Percentiles rank a stretch among this genome's conserved stretches.
Evolutionary conservation across 2,888 invertebrate species (phyloP).

Genomic region (Colletes collaris): DNA sequence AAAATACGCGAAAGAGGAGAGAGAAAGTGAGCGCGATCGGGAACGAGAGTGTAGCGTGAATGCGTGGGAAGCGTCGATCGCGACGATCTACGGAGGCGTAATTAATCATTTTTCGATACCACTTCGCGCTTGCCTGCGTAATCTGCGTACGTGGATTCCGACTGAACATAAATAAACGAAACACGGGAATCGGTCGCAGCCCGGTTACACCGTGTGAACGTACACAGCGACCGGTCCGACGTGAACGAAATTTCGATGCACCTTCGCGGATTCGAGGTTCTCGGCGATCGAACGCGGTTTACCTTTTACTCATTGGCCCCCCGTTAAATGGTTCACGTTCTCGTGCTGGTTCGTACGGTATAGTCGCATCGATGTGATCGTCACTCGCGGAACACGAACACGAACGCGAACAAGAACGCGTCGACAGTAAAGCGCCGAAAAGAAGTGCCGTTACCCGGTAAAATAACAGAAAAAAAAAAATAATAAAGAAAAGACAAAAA

Average conservation of each 20-base stretch:
- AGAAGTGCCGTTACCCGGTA: conserved; percentile 29
- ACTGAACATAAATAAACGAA: conserved; percentile 35
- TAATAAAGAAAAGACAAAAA: too few species aligned
- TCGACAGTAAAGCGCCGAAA: conserved; percentile 21
- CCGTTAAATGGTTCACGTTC: conserved; percentile 21
- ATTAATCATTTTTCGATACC: conserved; percentile 71
- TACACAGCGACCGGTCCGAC: conserved; percentile 7
- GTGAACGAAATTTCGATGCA: background rate
- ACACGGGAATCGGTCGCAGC: conserved; percentile 35
- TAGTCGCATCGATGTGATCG: background rate
- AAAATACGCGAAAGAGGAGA: conserved; percentile 38
- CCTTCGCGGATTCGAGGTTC: conserved; percentile 46
- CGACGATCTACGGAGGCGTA: conserved; percentile 51
- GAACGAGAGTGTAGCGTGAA: conserved; percentile 19
- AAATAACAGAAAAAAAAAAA: background rate
- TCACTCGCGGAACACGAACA: background rate
- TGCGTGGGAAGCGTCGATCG: conserved; percentile 6
- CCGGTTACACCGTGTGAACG: conserved; percentile 27
- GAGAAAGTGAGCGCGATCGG: conserved; percentile 8
- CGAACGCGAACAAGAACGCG: background rate
- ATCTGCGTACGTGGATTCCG: conserved; percentile 62
- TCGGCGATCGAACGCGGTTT: conserved; percentile 47
- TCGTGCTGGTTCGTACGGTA: background rate
- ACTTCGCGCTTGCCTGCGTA: conserved; percentile 72
- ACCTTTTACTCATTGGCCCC: conserved; percentile 2